These are phyloP conservation scores for Eurytemora carolleeae DNA, from an alignment of 1,140 invertebrate species.

Conservation along the genomic window DNA sequence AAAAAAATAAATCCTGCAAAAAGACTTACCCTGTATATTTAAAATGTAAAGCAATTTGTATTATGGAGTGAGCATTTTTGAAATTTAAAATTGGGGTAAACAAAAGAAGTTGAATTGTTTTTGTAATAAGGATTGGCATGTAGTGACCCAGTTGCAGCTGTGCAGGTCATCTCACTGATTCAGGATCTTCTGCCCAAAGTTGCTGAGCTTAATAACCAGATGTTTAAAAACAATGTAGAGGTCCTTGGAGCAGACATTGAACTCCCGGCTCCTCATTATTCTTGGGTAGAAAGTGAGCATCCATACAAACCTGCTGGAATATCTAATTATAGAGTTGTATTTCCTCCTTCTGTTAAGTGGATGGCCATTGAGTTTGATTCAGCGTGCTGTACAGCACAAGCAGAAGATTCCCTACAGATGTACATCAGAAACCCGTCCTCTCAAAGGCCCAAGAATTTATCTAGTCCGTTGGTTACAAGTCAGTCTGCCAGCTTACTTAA, in stretches of 20 bases:
- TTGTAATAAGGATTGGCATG: neutral
- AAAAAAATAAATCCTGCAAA: too few relatives aligned
- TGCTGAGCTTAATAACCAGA: conserved; percentile 48
- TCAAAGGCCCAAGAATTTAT: neutral
- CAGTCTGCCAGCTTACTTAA: conserved; percentile 9
- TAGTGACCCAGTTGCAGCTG: conserved; percentile 43
- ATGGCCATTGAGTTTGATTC: conserved; percentile 80
- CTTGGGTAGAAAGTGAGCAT: conserved; percentile 85
- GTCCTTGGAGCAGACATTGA: conserved; percentile 17
- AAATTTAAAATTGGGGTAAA: conserved; percentile 8
- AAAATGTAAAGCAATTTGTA: too few relatives aligned
- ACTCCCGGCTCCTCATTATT: conserved; percentile 40
- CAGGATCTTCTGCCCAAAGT: conserved; percentile 77
- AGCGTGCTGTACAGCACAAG: conserved; percentile 72
- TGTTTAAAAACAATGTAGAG: conserved; percentile 11
- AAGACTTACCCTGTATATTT: too few relatives aligned
- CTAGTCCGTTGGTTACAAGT: neutral
- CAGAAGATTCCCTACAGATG: conserved; percentile 73
- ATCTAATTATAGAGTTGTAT: conserved; percentile 67
- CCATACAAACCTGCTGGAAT: conserved; percentile 80
- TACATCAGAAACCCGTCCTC: conserved; percentile 42
- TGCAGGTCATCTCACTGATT: conserved; percentile 69
- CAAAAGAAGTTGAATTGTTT: neutral
- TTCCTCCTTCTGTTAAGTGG: conserved; percentile 72
- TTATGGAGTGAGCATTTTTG: too few relatives aligned